Percentiles rank a stretch among this genome's conserved stretches.
Evolutionary conservation across 2,113 vertebrate species (phyloP).

Genomic region (Proteles cristata): DNA sequence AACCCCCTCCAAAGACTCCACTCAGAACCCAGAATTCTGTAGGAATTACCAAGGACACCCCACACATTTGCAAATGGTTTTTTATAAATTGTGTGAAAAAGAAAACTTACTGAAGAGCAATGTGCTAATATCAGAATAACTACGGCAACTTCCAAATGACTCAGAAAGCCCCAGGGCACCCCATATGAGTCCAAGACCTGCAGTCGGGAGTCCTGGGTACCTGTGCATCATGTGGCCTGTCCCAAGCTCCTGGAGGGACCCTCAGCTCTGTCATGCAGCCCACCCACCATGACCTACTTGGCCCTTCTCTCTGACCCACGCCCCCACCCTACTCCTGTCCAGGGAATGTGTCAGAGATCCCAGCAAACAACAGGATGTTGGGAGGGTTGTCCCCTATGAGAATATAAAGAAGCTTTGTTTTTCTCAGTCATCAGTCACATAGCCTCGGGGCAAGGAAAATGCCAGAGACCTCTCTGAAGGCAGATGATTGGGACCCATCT

Average conservation of each 20-base stretch:
- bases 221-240: not conserved
- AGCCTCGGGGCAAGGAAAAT: not conserved
- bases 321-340: no score
- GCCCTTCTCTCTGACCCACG: not conserved
- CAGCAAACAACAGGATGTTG: not conserved
- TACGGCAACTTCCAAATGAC: slow-evolving; percentile 8
- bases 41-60: slow-evolving; percentile 43
- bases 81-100: slow-evolving; percentile 47
- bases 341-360: not conserved
- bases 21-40: not conserved
- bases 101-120: slow-evolving; percentile 36
- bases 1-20: not conserved
- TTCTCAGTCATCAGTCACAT: not conserved
- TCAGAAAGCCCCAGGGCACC: not conserved
- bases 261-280: not conserved
- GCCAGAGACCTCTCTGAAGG: not conserved
- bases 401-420: not conserved
- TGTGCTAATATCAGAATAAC: slow-evolving; percentile 48
- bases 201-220: not conserved
- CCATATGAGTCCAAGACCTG: not conserved
- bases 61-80: slow-evolving; percentile 24
- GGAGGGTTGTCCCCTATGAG: not conserved
- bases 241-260: not conserved
- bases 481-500: not conserved
- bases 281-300: not conserved